A percentile compares a stretch with the other conserved stretches of the same genome.
These are phyloP conservation scores for Drosophila melanocephala DNA, from an alignment of 2,888 invertebrate genomes.

Conservation along the genomic window DNA sequence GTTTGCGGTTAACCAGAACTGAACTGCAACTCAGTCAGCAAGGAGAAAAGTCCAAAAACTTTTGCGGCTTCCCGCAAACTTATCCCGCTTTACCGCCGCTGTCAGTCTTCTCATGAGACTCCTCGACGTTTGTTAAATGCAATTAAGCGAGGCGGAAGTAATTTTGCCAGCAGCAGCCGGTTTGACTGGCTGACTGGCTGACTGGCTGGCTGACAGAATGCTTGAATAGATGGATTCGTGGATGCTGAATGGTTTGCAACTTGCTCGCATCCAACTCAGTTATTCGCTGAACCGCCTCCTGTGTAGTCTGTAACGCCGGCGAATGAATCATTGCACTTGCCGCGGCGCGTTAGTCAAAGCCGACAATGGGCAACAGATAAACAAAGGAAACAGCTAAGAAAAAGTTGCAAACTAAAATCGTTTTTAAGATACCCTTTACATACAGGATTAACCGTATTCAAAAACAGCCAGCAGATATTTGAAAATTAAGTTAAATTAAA, in stretches of 20 bases:
- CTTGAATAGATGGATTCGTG: conserved; percentile 35
- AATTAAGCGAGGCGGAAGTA: conserved; percentile 76
- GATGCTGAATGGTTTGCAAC: conserved; percentile 33
- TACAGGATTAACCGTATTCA: not conserved
- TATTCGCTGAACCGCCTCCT: conserved; percentile 38
- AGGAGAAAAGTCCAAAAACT: conserved; percentile 41
- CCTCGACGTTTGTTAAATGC: conserved; percentile 69
- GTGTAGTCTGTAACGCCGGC: conserved; percentile 26
- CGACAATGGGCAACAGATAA: conserved; percentile 56
- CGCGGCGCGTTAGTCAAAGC: conserved; percentile 49
- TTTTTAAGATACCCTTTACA: conserved; percentile 24
- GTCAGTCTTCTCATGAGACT: conserved; percentile 43
- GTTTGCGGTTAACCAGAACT: conserved; percentile 68
- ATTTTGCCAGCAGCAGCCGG: conserved; percentile 61
- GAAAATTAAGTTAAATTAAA: not conserved
- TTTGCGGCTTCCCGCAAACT: conserved; percentile 33
- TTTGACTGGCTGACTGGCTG: conserved; percentile 52
- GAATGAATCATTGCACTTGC: conserved; percentile 58
- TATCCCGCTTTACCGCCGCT: conserved; percentile 10
- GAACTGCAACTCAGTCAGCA: conserved; percentile 25
- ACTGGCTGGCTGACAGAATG: conserved; percentile 15
- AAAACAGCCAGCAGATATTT: not conserved
- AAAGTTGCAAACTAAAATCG: not conserved
- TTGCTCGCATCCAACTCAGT: conserved; percentile 32
- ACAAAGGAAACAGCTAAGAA: conserved; percentile 39